Evolutionary conservation across 2,797 vertebrate species (phyloP), one percentile per base, ranked within the genome.

Genomic region (Poecile montanus): DNA sequence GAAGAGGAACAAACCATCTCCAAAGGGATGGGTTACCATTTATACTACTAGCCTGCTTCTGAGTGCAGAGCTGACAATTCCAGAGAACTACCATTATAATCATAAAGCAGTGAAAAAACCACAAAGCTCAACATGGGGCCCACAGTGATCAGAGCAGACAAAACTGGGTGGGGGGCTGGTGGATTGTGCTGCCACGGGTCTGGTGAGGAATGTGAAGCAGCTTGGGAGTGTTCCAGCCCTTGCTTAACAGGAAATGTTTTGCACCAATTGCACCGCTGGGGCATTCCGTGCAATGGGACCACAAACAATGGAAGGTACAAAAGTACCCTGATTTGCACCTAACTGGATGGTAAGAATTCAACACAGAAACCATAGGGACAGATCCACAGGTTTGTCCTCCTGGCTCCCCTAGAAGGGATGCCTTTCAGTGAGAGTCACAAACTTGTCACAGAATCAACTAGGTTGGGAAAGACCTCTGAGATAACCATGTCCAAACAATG

Each of bases 341-440:
- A 16, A 34, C 29, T 23, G 17, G 14, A 54, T 7, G 18, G 21
- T 16, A n/a, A 58, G 45, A 45, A 71, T 40, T 34, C 1, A 5
- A 71, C 23, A 30, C 15, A 26, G 25, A 71, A 83, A 40, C 16
- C 45, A n/a, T 0, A 77, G 65, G 29, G 17, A 45, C 25, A 71
- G n/a, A 65, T 19, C 5, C 21, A 58, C 0, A 1, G 15, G n/a
- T 45, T 72, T 77, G 58, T 71, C 51, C 30, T 65, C 58, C 15
- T 47, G 38, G 4, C 5, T 7, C 7, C 5, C 27, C 6, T 8
- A 36, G 36, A 57, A 63, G 7, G n/a, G 58, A 51, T 0, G 0
- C 12, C 38, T 71, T 22, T 30, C 36, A 32, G 20, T 51, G 25
- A 45, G 9, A 44, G n/a, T 40, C 25, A 70, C 18, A 23, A n/a